phyloP scores from a whole-genome alignment of 2,113 vertebrate genomes.

The Oryzias melastigma region DNA sequence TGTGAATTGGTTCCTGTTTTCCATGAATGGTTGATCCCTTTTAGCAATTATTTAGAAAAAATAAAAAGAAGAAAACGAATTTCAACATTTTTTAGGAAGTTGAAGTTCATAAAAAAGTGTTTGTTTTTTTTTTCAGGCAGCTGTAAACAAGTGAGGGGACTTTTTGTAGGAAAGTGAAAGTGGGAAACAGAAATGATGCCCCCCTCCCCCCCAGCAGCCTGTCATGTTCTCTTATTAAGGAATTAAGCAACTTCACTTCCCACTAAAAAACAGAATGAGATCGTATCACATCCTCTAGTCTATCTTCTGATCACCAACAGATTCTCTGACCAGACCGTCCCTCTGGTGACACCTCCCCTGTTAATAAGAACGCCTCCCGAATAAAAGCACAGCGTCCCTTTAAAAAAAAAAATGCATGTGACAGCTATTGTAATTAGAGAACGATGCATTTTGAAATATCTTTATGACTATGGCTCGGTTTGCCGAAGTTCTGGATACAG shows the following conservation, averaged over 20 bases:
- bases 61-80: no score
- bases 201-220: not conserved
- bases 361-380: slow-evolving; percentile 14
- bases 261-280: not conserved
- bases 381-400: slow-evolving; percentile 8
- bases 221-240: not conserved
- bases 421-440: not conserved
- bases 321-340: not conserved
- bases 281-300: not conserved
- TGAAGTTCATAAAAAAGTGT: not conserved
- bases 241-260: slow-evolving; percentile 6
- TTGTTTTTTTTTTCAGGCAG: not conserved
- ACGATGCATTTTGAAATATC: not conserved
- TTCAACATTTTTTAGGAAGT: not conserved
- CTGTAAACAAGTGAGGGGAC: not conserved
- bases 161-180: not conserved
- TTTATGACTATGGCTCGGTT: slow-evolving; percentile 72
- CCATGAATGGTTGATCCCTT: no score
- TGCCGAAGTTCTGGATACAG: slow-evolving; percentile 69
- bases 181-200: not conserved
- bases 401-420: not conserved
- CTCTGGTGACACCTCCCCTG: slow-evolving; percentile 21
- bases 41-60: no score
- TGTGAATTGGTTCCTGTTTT: no score
- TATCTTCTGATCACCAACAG: not conserved